A percentile compares a stretch with the other conserved stretches of the same genome.
phyloP scores from a whole-genome alignment of 2,888 invertebrate species.

The Pomacea canaliculata region DNA sequence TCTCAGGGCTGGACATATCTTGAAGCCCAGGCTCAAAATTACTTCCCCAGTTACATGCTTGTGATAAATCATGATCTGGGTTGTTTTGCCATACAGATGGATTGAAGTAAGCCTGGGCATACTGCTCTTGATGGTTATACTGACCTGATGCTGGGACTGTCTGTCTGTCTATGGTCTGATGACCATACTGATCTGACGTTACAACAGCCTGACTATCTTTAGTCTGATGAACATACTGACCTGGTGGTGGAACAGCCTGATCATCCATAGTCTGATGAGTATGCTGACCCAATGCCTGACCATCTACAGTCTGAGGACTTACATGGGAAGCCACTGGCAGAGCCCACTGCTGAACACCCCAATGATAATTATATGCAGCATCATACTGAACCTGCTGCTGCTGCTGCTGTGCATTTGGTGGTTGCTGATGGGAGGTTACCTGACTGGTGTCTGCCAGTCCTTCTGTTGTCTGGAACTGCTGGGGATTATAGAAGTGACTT shows the following conservation, averaged over 20 bases:
- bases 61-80: background rate
- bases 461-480: conserved; percentile 9
- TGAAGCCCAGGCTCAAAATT: conserved; percentile 1
- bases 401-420: background rate
- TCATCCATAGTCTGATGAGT: background rate
- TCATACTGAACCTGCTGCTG: background rate
- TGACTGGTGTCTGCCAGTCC: background rate
- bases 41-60: conserved; percentile 1
- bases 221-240: too few relatives aligned
- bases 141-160: background rate
- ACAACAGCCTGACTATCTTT: too few relatives aligned
- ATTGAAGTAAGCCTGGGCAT: conserved; percentile 3
- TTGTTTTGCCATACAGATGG: conserved; percentile 10
- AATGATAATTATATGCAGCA: background rate
- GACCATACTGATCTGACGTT: background rate
- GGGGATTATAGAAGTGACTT: conserved; percentile 14
- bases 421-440: background rate
- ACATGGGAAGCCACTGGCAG: background rate
- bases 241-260: background rate
- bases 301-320: background rate
- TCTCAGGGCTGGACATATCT: background rate
- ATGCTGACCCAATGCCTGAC: background rate
- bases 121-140: conserved; percentile 10
- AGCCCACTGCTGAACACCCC: background rate
- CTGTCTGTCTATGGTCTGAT: background rate